Conservation (phyloP, 2,797 vertebrate species). For the Peromyscus eremicus region DNA sequence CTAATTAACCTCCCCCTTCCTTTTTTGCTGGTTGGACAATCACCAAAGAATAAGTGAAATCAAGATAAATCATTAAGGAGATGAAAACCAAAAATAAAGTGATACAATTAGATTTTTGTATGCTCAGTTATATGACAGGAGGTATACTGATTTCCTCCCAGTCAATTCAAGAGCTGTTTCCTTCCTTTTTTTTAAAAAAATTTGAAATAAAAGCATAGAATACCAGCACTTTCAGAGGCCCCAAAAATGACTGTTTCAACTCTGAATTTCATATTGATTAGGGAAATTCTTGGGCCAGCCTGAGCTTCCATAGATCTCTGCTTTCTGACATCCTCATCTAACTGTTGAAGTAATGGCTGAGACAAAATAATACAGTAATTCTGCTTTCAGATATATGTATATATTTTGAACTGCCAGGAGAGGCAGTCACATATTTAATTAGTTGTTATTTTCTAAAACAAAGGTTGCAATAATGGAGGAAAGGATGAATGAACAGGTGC, state of each 20-base stretch:
- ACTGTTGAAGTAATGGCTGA: background rate
- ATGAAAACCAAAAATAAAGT: conserved; percentile 20
- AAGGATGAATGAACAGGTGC: conserved; percentile 15
- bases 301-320: background rate
- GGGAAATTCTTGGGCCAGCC: conserved; percentile 43
- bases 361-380: conserved; percentile 43
- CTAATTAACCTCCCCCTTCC: background rate
- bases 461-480: conserved; percentile 26
- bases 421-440: conserved; percentile 15
- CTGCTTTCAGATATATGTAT: background rate
- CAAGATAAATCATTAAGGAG: conserved; percentile 51
- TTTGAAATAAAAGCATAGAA: conserved; percentile 38
- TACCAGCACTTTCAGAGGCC: background rate
- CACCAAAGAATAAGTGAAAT: conserved; percentile 47
- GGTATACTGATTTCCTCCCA: background rate
- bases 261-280: conserved; percentile 42
- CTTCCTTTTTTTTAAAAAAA: background rate
- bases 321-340: conserved; percentile 36
- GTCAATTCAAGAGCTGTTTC: background rate
- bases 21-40: background rate
- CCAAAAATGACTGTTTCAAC: background rate
- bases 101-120: conserved; percentile 57
- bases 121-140: background rate
- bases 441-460: conserved; percentile 53
- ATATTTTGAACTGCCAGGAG: background rate